Conservation (phyloP, 2,888 invertebrate species). For the Melanostoma scalare region DNA sequence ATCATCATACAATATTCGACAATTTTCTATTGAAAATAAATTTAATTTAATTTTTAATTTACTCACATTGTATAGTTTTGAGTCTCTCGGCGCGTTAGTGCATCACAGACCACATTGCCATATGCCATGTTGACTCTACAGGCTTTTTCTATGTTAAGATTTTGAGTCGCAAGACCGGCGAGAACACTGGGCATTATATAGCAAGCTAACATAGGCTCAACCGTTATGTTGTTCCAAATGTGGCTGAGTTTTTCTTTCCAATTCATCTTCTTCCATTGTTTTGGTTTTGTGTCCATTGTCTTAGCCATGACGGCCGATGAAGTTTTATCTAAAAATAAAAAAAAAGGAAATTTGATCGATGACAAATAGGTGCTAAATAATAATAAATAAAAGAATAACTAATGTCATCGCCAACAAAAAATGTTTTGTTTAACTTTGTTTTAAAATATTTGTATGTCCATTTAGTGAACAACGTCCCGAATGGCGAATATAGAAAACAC, state of each 20-base stretch:
- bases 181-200: slow-evolving; percentile 86
- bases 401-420: neutral
- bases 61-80: slow-evolving; percentile 83
- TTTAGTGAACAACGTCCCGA: no score
- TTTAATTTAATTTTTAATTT: slow-evolving; percentile 16
- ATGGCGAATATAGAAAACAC: no score
- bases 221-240: slow-evolving; percentile 85
- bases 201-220: slow-evolving; percentile 86
- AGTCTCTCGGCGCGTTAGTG: slow-evolving; percentile 89
- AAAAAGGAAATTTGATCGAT: neutral
- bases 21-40: no score
- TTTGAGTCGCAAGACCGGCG: slow-evolving; percentile 91
- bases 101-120: slow-evolving; percentile 88
- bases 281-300: slow-evolving; percentile 70
- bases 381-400: slow-evolving; percentile 5
- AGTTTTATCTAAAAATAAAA: slow-evolving; percentile 35
- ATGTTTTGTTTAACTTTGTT: no score
- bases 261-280: slow-evolving; percentile 79
- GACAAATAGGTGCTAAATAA: neutral
- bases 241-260: slow-evolving; percentile 82
- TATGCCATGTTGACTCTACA: slow-evolving; percentile 91
- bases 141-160: slow-evolving; percentile 92
- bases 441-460: no score
- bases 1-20: no score
- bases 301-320: slow-evolving; percentile 44